A percentile compares a stretch with the other conserved stretches of the same genome.
These are phyloP conservation scores for Zaprionus vittiger DNA, from an alignment of 1,140 invertebrate species.

Conservation along the genomic window DNA sequence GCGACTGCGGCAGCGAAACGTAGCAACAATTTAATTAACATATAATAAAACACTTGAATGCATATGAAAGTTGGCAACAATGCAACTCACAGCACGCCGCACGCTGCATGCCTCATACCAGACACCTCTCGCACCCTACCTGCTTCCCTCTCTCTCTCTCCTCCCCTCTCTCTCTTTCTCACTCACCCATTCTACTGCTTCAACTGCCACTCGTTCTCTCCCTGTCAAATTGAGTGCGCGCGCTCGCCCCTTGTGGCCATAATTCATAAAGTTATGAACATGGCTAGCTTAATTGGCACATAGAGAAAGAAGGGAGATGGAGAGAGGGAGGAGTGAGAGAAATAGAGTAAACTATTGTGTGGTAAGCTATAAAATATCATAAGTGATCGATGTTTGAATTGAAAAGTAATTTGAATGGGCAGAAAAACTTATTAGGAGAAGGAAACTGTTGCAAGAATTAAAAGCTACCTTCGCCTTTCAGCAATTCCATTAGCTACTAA, in stretches of 20 bases:
- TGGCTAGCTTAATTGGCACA: conserved; percentile 31
- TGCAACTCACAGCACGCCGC: conserved; percentile 36
- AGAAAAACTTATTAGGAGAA: neutral
- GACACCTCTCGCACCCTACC: conserved; percentile 3
- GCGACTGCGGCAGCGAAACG: conserved; percentile 40
- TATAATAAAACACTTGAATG: conserved; percentile 74
- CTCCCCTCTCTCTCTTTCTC: neutral
- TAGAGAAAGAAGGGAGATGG: neutral
- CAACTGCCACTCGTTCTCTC: conserved; percentile 7
- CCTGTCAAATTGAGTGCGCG: conserved; percentile 27
- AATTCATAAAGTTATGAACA: conserved; percentile 39
- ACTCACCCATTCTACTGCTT: neutral
- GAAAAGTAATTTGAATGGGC: neutral
- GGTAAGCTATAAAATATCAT: neutral
- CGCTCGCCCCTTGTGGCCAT: conserved; percentile 20
- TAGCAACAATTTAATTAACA: conserved; percentile 70
- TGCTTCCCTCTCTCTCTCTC: neutral
- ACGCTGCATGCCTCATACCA: conserved; percentile 15
- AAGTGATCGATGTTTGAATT: neutral
- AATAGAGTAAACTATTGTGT: neutral
- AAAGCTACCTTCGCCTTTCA: neutral
- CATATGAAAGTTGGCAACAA: conserved; percentile 64
- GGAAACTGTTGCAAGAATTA: conserved; percentile 1
- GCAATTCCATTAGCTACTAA: neutral
- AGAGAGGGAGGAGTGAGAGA: neutral